Base-by-base conservation (phyloP, 1,140 invertebrate species). In the Leptonema lineaticorne region DNA sequence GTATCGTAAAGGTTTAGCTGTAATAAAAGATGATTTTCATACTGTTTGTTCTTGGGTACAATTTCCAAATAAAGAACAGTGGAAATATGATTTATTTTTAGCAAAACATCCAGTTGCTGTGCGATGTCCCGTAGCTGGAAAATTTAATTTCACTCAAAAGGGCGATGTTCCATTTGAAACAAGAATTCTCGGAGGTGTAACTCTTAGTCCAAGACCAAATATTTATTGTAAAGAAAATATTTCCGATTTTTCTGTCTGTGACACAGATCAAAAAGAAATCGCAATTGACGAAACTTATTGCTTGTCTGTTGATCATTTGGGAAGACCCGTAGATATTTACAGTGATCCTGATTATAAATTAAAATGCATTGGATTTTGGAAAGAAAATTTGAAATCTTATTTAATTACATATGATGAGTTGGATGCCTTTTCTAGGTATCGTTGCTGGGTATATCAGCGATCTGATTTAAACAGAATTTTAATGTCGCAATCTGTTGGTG, bases 331-430 rank as follows among this genome's bases (percentile, higher is more conserved):
- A 28, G 95, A 96, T 81, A 95, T 96, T 77, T 96, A 96, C 85
- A 95, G 92, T 85, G 92, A 96, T 75, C 94, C 96, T 11, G 97
- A 99, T 86, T 96, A 98, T 75, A 90, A 90, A 76, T 91, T 99
- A 89, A 95, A 96, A 76, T 99, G 97, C 78, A 96, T 98, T 74
- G 97, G 96, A 1, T 98, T 89, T 79, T 98, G 95, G 93, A 97
- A 97, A 79, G 97, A 99, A 78, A 98, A 98, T 86, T 84, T 98
- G 0, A 96, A 94, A 78, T 98, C 96, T 0, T 98, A 98, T 82
- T 79, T 99, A 1, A 94, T 98, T 68, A 99, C 97, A 0, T 98
- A 94, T 78, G 96, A 98, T 78, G 94, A 96, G 76, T 83, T 97
- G 70, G 96, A 99, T 85, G 92, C 96, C 0, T 93, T 95, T 73